Evolutionary conservation across 2,113 vertebrate species (phyloP), one percentile per base, ranked within the genome.

Genomic region (Nibea albiflora): DNA sequence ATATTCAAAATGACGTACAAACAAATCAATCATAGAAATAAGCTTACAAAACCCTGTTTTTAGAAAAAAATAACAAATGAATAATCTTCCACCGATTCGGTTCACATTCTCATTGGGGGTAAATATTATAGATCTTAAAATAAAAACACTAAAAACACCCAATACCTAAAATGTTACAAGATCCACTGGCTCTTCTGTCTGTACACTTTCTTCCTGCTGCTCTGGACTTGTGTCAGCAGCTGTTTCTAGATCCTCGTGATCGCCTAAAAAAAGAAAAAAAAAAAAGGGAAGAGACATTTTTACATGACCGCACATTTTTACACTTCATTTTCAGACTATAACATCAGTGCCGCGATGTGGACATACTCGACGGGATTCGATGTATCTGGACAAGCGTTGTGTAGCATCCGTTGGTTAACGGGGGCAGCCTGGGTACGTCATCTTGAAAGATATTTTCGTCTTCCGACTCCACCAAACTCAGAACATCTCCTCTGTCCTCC

Each of bases 401-500:
- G 11, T 79, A 65, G 9, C 53, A 44, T 19, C 92, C 92, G n/a
- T 95, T 94, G 20, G 88, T 49, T 5, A 91, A 0, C 0, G 94
- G 89, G 16, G 94, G 94, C 31, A 96, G 90, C 39, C 65, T 84
- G 15, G 94, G 92, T 19, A 92, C 91, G 0, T 93, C 1, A 1
- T 93, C 91, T 0, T 85, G 82, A 50, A 95, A 92, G 61, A 94
- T 49, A 60, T 94, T 94, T 11, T 96, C 96, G 3, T 96, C 96
- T 5, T 98, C 97, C 0, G 97, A 97, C 44, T 99, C 98, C 81
- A 98, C 96, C 87, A 99, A 94, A 83, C 96, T 96, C 56, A 99
- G 68, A 60, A 98, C 80, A 16, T 98, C 97, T 4, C 83, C 87
- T 11, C 62, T 35, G 47, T 94, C 92, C 0, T 93, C 89, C 1